These are phyloP conservation scores for Borostomias antarcticus DNA, from an alignment of 2,797 vertebrate genomes.

Conservation along the genomic window DNA sequence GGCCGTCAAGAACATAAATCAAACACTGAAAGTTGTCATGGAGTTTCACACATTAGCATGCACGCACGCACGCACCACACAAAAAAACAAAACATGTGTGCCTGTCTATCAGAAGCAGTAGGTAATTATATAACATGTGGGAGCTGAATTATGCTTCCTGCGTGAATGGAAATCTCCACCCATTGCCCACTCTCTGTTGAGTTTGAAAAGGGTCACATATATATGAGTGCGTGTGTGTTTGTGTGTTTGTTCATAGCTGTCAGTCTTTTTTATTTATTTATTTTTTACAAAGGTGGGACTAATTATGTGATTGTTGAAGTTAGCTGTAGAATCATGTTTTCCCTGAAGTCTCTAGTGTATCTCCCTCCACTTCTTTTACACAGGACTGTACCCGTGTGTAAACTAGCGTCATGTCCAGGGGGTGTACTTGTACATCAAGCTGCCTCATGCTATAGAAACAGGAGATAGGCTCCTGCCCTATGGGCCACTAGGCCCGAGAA, in stretches of 20 bases:
- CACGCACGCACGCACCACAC: conserved; percentile 8
- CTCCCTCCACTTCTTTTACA: too few relatives aligned
- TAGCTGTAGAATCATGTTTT: too few relatives aligned
- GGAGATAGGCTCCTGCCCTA: too few relatives aligned
- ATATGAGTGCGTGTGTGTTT: too few relatives aligned
- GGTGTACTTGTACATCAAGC: too few relatives aligned
- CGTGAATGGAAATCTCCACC: conserved; percentile 8
- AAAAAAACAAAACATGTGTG: conserved; percentile 23
- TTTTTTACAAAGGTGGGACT: background rate
- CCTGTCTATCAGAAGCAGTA: conserved; percentile 30
- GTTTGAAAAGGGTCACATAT: background rate
- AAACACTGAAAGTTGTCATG: background rate
- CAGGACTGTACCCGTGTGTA: too few relatives aligned
- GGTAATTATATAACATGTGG: conserved; percentile 20
- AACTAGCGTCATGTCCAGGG: too few relatives aligned
- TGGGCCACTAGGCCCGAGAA: too few relatives aligned
- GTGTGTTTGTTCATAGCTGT: background rate
- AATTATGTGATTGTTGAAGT: conserved; percentile 1
- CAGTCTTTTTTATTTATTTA: too few relatives aligned
- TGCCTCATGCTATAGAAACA: too few relatives aligned
- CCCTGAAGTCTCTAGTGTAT: too few relatives aligned
- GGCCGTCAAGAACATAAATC: conserved; percentile 19
- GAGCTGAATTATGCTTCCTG: conserved; percentile 28
- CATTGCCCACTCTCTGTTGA: background rate
- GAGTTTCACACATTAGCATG: background rate